phyloP scores from a whole-genome alignment of 2,113 vertebrate species.

The Vicugna pacos region DNA sequence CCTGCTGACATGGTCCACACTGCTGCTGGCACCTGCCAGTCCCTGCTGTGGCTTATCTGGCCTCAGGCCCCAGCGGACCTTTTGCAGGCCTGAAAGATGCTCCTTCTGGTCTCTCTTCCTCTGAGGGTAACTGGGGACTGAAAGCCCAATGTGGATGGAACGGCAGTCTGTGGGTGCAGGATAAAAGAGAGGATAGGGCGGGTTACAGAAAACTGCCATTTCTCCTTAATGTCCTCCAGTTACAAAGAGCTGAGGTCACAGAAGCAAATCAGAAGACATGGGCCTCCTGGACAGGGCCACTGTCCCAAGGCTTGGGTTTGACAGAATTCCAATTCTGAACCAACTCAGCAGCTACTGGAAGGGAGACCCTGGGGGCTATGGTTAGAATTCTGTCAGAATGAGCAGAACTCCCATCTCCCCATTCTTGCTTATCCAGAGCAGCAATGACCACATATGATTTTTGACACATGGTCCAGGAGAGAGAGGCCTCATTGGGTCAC shows the following conservation, averaged over 20 bases:
- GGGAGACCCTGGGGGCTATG: background rate
- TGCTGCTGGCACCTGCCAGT: constrained; percentile 82
- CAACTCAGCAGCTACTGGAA: background rate
- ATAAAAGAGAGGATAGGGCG: background rate
- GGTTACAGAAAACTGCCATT: background rate
- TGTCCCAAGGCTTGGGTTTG: background rate
- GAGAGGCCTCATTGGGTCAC: background rate
- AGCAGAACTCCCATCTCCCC: background rate
- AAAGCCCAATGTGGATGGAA: constrained; percentile 95
- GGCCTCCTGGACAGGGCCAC: background rate
- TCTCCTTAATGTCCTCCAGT: background rate
- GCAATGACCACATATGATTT: background rate
- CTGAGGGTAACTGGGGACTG: constrained; percentile 90
- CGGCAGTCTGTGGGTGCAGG: constrained; percentile 88
- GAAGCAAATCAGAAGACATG: background rate
- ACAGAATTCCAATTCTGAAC: background rate
- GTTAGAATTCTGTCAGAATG: background rate
- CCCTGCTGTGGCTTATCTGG: constrained; percentile 85
- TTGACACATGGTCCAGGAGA: background rate
- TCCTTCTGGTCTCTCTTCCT: constrained; percentile 91
- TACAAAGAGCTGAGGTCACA: background rate
- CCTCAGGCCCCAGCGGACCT: constrained; percentile 84
- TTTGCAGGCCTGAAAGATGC: constrained; percentile 87
- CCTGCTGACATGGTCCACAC: constrained; percentile 88
- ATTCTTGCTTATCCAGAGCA: background rate